Base-by-base conservation (phyloP, 2,113 vertebrate genomes). In the Nothoprocta perdicaria region DNA sequence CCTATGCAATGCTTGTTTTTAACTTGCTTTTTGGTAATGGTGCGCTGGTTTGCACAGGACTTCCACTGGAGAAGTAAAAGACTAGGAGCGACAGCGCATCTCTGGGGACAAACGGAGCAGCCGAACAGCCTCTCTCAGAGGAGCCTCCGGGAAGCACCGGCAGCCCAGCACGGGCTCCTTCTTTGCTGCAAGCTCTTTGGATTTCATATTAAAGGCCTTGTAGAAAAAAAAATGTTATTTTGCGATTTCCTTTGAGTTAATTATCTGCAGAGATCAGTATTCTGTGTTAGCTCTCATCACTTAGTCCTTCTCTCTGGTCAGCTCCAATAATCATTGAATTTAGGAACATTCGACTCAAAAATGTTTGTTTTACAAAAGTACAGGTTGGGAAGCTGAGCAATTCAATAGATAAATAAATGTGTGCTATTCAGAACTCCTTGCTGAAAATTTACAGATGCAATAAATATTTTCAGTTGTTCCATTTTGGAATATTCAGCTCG, bases 151-250 rank as follows among this genome's bases (percentile, higher is more conserved):
- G 19, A 75, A 75, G 69, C 1, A 3, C 52, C 52, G 73, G 79
- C 53, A 92, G 63, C 81, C 43, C 18, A 48, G 38, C 0, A 0
- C 77, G 12, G 10, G 40, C 62, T 77, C 0, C 1, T 27, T 50
- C 11, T 88, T 75, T 78, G 65, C 12, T 61, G 43, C 3, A 0
- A 38, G 73, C 40, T 53, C 80, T 94, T 69, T 80, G 14, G 4
- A 71, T 94, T 84, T 87, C 45, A 75, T 68, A 77, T 89, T 80
- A 95, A 94, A 90, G 35, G 27, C 35, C 46, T 3, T 48, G 31
- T 19, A 80, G 40, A 80, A 50, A 3, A n/a, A 11, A 62, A 92
- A 89, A 31, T 41, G 60, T 7, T 86, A 18, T 75, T 91, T 83
- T 4, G 12, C 93, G 46, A 50, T 14, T 85, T 66, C 46, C 75